Evolutionary conservation across 2,113 vertebrate genomes (phyloP).

Genomic region (Aphyosemion australe): DNA sequence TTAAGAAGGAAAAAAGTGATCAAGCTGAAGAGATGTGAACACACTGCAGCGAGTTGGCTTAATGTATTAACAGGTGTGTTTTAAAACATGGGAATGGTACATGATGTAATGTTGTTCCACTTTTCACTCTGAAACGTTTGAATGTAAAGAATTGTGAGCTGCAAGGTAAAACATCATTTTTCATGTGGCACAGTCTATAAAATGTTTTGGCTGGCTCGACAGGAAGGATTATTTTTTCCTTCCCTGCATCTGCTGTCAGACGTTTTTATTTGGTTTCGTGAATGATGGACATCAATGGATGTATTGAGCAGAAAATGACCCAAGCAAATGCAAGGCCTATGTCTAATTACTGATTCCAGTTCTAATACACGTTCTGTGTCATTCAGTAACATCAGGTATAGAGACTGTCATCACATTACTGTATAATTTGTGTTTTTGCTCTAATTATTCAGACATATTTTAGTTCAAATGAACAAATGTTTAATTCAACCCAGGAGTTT

Average conservation of each 20-base stretch:
- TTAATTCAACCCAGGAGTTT: conserved; percentile 28
- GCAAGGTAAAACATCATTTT: conserved; percentile 61
- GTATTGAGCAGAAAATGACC: conserved; percentile 61
- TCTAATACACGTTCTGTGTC: conserved; percentile 20
- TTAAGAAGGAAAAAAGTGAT: conserved; percentile 31
- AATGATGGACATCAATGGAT: conserved; percentile 60
- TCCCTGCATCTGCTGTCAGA: conserved; percentile 59
- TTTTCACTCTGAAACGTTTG: conserved; percentile 33
- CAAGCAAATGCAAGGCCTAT: conserved; percentile 31
- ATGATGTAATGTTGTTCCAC: conserved; percentile 76
- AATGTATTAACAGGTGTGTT: conserved; percentile 75
- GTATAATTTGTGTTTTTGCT: conserved; percentile 9
- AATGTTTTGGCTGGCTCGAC: conserved; percentile 52
- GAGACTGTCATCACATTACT: conserved; percentile 9
- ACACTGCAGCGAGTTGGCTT: conserved; percentile 52
- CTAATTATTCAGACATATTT: conserved; percentile 48
- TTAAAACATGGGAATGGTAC: conserved; percentile 56
- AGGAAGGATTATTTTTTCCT: conserved; percentile 41
- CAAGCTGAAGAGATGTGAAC: conserved; percentile 36
- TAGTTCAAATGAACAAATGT: conserved; percentile 52
- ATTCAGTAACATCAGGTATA: background rate
- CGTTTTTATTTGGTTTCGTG: conserved; percentile 68
- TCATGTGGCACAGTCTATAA: conserved; percentile 61
- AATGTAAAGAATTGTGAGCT: conserved; percentile 51
- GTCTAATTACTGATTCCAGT: conserved; percentile 18